These are phyloP conservation scores for Brachionus angularis DNA, from an alignment of 1,140 invertebrate species.

Conservation along the genomic window DNA sequence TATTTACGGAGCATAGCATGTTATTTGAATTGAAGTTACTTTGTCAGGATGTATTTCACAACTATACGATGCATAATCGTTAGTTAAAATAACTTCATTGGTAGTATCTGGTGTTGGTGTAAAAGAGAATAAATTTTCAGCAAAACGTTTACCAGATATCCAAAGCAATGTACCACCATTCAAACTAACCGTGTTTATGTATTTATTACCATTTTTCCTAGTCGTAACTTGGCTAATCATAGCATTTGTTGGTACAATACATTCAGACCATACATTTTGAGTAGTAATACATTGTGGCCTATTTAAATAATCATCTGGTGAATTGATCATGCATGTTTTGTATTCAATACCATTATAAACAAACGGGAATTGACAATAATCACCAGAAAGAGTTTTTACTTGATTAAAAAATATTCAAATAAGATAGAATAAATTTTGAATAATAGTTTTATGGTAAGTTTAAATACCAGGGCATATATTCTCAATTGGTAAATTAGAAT, in stretches of 20 bases:
- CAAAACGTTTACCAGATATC: constrained; percentile 30
- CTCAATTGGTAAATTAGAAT: background rate
- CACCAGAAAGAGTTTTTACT: background rate
- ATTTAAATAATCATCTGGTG: background rate
- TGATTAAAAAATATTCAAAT: background rate
- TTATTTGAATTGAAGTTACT: constrained; percentile 22
- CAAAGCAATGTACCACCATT: constrained; percentile 31
- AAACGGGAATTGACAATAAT: constrained; percentile 13
- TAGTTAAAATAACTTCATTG: background rate
- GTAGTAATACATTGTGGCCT: background rate
- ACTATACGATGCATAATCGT: constrained; percentile 1
- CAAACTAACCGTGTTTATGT: background rate
- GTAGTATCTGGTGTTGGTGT: background rate
- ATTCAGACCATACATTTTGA: background rate
- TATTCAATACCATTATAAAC: background rate
- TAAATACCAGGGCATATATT: constrained; percentile 2
- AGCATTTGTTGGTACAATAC: constrained; percentile 22
- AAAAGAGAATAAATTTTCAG: constrained; percentile 14
- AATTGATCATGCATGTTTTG: background rate
- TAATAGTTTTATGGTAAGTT: no score
- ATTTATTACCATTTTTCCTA: constrained; percentile 11
- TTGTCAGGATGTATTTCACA: constrained; percentile 35
- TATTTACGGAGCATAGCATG: constrained; percentile 23
- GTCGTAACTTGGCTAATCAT: background rate
- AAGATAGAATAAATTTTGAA: background rate